phyloP scores from a whole-genome alignment of 1,140 invertebrate species.

The Physella acuta region DNA sequence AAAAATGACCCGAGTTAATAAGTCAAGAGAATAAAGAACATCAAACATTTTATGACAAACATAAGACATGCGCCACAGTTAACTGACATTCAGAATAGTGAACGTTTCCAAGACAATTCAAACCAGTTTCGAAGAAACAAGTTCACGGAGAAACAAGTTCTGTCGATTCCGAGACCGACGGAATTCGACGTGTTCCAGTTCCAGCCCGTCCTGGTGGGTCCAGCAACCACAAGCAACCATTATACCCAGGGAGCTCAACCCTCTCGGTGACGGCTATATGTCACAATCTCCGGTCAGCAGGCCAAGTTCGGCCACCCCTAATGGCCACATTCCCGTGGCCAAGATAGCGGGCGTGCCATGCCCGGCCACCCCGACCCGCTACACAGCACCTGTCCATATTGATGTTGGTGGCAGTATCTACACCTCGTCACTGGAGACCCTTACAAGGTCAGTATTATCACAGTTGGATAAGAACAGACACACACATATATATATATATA shows the following conservation, averaged over 20 bases:
- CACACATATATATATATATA: too few species aligned
- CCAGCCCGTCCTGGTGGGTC: neutral
- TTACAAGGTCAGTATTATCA: slow-evolving; percentile 93
- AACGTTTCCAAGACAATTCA: neutral
- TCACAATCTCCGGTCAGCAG: slow-evolving; percentile 39
- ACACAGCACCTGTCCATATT: slow-evolving; percentile 94
- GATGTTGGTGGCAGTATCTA: slow-evolving; percentile 96
- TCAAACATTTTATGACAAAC: too few species aligned
- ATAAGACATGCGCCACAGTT: too few species aligned
- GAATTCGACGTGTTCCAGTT: neutral
- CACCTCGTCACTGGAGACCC: slow-evolving; percentile 90
- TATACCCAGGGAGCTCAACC: slow-evolving; percentile 9
- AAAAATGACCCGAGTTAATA: too few species aligned
- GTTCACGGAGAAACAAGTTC: neutral
- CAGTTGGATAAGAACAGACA: too few species aligned
- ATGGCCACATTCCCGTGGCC: slow-evolving; percentile 39
- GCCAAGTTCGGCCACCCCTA: slow-evolving; percentile 41
- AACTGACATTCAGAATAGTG: neutral
- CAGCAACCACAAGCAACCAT: neutral
- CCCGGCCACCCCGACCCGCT: slow-evolving; percentile 85
- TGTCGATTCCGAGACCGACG: neutral
- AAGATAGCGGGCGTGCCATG: slow-evolving; percentile 78
- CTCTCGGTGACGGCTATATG: slow-evolving; percentile 25
- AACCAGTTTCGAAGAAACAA: neutral
- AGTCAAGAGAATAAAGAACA: too few species aligned